phyloP scores from a whole-genome alignment of 1,140 invertebrate species.

The Diachasmimorpha longicaudata region DNA sequence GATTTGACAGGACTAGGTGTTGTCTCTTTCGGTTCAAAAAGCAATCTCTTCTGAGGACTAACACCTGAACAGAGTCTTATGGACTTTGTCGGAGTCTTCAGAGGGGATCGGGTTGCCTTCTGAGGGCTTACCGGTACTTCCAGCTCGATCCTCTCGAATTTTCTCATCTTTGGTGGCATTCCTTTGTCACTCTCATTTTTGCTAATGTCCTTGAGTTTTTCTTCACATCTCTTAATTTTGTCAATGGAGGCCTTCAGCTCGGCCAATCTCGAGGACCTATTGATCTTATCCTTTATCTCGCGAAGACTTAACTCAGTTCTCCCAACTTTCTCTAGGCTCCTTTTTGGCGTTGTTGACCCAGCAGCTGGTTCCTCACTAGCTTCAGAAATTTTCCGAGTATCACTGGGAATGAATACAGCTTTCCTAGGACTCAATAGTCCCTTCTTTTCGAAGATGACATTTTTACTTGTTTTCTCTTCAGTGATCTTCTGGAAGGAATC shows the following conservation, averaged over 20 bases:
- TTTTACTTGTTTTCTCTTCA: constrained; percentile 34
- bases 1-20: constrained; percentile 47
- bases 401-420: constrained; percentile 25
- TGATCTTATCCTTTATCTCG: constrained; percentile 71
- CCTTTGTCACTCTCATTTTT: constrained; percentile 21
- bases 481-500: constrained; percentile 53
- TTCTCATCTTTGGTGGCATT: constrained; percentile 65
- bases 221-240: constrained; percentile 63
- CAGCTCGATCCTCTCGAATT: constrained; percentile 75
- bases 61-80: constrained; percentile 1
- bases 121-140: constrained; percentile 72
- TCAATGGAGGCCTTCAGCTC: constrained; percentile 71
- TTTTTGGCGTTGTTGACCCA: constrained; percentile 51
- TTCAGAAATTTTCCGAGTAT: not conserved
- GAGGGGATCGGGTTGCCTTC: constrained; percentile 65
- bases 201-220: constrained; percentile 58
- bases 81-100: constrained; percentile 68
- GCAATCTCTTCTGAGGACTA: constrained; percentile 46
- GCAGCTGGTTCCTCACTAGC: constrained; percentile 20
- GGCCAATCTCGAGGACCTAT: constrained; percentile 68
- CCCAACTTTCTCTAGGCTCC: constrained; percentile 57
- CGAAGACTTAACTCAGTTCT: constrained; percentile 68
- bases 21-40: constrained; percentile 56
- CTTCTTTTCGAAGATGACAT: constrained; percentile 54
- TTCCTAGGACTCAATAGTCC: constrained; percentile 53